These are phyloP conservation scores for Butorides virescens DNA, from an alignment of 2,113 vertebrate species.

Conservation along the genomic window DNA sequence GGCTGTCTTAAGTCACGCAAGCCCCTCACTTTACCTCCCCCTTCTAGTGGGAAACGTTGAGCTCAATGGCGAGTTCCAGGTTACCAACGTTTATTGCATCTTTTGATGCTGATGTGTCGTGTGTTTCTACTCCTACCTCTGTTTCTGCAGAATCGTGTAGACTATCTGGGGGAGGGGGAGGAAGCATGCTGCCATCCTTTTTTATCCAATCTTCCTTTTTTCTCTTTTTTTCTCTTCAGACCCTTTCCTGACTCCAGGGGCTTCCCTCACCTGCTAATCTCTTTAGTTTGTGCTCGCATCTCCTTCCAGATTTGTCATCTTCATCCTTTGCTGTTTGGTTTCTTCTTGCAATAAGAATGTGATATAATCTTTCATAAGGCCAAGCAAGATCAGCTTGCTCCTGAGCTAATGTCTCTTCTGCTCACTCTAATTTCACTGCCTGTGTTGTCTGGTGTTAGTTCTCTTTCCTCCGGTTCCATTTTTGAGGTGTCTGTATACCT, in stretches of 20 bases:
- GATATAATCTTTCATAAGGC: not conserved
- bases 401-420: not conserved
- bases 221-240: not conserved
- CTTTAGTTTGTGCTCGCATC: accelerated
- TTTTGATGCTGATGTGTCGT: not conserved
- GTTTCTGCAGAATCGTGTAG: not conserved
- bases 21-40: not conserved
- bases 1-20: not conserved
- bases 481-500: not conserved
- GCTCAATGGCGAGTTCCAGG: not conserved
- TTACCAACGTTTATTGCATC: not conserved
- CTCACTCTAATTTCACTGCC: accelerated
- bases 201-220: not conserved
- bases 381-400: not conserved
- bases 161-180: not conserved
- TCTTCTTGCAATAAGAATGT: not conserved
- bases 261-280: not conserved
- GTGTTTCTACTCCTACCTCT: not conserved
- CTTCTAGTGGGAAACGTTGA: not conserved
- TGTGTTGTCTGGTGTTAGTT: not conserved
- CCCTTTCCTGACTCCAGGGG: not conserved
- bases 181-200: not conserved
- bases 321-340: not conserved
- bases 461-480: not conserved
- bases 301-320: not conserved